Base-by-base conservation (phyloP, 2,797 vertebrate species). In the Melanotaenia maccullochi region DNA sequence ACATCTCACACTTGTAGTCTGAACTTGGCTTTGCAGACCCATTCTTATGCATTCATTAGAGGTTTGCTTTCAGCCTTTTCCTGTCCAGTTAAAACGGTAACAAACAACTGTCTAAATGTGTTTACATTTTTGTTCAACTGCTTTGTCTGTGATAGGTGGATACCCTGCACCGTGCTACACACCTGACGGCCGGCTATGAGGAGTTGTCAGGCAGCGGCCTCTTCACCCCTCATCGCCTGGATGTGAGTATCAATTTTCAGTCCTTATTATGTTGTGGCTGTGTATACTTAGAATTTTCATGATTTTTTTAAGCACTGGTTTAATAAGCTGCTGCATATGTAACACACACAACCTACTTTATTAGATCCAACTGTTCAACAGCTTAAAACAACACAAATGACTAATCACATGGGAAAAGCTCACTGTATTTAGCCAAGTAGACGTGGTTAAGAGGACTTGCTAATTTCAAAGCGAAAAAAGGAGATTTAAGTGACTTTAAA, bases 81-180 rank as follows among this genome's bases (percentile, higher is more conserved):
- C 22, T 59, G 30, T 72, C 13, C 16, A 3, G 1, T 57, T 52
- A 36, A 61, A 58, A 20, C n/a, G 0, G 22, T 35, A 5, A 12
- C 30, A 52, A 22, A 25, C 5, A 22, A 13, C 24, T 32, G 52
- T 40, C 38, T 13, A 47, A 28, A 11, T 65, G 40, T 73, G 11
- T 52, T 52, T 14, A 49, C 12, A 11, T 56, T 73, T 82, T 35
- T 76, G 24, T 64, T 75, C 22, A 66, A 32, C 55, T 83, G 63
- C 74, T 79, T 63, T 59, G 55, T 82, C 25, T 85, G 44, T 49
- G 76, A 65, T 51, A 97, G 96, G 96, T 95, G 96, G 95, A 96
- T 96, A 96, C 95, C 95, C 95, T 96, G 91, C 96, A 94, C 92
- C 96, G 88, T 92, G 96, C 94, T 95, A 96, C 96, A 94, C 96